A percentile compares a stretch with the other conserved stretches of the same genome.
These are phyloP conservation scores for Didymodactylos carnosus DNA, from an alignment of 2,888 invertebrate genomes.

Conservation along the genomic window DNA sequence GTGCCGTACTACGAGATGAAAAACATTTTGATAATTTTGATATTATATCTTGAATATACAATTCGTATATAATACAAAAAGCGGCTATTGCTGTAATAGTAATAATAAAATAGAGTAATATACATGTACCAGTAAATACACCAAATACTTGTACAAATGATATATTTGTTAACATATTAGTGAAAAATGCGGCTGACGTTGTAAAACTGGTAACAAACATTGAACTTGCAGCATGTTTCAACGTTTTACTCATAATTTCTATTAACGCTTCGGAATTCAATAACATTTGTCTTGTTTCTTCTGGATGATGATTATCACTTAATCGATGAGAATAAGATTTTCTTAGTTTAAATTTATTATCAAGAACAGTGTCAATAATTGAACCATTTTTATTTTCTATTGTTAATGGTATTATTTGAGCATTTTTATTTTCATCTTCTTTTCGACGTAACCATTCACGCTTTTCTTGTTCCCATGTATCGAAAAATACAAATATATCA, in stretches of 20 bases:
- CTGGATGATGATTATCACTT: neutral
- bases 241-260: slow-evolving; percentile 44
- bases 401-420: too few relatives aligned
- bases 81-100: slow-evolving; percentile 81
- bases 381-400: too few relatives aligned
- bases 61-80: slow-evolving; percentile 30
- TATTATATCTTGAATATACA: slow-evolving; percentile 4
- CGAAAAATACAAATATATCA: slow-evolving; percentile 66
- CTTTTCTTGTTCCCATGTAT: slow-evolving; percentile 54
- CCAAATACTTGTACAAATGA: slow-evolving; percentile 59
- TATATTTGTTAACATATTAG: slow-evolving; percentile 71
- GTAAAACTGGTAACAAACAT: slow-evolving; percentile 84
- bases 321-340: too few relatives aligned
- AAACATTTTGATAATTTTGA: too few relatives aligned
- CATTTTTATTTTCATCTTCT: neutral
- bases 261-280: slow-evolving; percentile 42
- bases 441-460: slow-evolving; percentile 24
- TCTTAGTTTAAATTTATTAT: too few relatives aligned
- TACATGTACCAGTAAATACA: slow-evolving; percentile 68
- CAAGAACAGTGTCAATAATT: too few relatives aligned
- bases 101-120: slow-evolving; percentile 68
- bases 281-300: slow-evolving; percentile 23
- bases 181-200: slow-evolving; percentile 77
- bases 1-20: neutral
- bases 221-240: slow-evolving; percentile 66